Evolutionary conservation across 2,113 vertebrate species (phyloP).

Genomic region (Cynoglossus semilaevis): DNA sequence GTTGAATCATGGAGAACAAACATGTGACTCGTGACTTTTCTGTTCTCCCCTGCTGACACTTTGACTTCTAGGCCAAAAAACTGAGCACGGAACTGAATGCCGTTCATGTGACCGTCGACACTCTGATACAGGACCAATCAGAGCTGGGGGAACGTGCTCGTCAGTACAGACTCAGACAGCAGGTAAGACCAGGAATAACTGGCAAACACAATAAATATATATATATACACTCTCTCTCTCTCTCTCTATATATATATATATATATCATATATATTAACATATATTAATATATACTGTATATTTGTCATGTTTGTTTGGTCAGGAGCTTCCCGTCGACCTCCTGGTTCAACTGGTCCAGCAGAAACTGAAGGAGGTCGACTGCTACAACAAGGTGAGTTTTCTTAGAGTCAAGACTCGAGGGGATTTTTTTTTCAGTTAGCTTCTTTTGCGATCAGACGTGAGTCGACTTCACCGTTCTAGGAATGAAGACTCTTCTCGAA

Average conservation of each 20-base stretch:
- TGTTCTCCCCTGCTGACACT: not conserved
- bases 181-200: conserved; percentile 33
- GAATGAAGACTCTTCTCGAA: too few species aligned
- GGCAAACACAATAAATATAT: too few species aligned
- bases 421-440: too few species aligned
- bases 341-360: conserved; percentile 77
- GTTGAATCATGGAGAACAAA: too few species aligned
- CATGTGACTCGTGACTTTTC: not conserved
- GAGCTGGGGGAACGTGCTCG: conserved; percentile 32
- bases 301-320: conserved; percentile 12
- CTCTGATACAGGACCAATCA: conserved; percentile 52
- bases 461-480: too few species aligned
- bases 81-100: conserved; percentile 64
- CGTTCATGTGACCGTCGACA: conserved; percentile 55
- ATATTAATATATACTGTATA: too few species aligned
- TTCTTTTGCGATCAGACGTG: too few species aligned
- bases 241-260: too few species aligned
- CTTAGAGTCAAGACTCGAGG: too few species aligned
- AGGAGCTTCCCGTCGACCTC: conserved; percentile 76
- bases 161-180: conserved; percentile 24
- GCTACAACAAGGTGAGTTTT: conserved; percentile 79
- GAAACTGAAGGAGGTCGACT: conserved; percentile 81
- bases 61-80: conserved; percentile 67
- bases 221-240: too few species aligned
- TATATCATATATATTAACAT: too few species aligned